Base-by-base conservation (phyloP, 2,113 vertebrate species). In the Sorex araneus region DNA sequence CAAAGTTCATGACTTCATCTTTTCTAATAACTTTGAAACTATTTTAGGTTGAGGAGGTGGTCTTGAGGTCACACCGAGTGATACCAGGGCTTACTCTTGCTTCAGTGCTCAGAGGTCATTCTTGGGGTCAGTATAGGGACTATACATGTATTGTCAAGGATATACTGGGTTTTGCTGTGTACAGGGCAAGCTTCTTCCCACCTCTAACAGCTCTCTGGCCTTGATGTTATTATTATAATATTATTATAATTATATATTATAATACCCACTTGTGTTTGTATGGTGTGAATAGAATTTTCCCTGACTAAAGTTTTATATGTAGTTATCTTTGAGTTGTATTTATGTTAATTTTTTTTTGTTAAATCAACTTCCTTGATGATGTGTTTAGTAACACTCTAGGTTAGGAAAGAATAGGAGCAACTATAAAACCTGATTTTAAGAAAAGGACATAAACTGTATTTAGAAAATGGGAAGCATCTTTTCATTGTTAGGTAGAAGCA, bases 381-480 rank as follows among this genome's bases (percentile, higher is more conserved):
- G 73, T 60, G 94, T 74, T 89, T 84, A 27, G 32, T 84, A 69
- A 69, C 25, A n/a, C 47, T 12, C 60, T 60, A 36, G 28, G 43
- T 66, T 34, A 77, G 83, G 16, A 36, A 89, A 50, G 3, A 71
- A 71, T 63, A 54, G 9, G 28, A 8, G 11, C 32, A 92, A 74
- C 36, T 75, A 13, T 25, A 90, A 71, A 87, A 90, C 74, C 16
- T 95, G 30, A 93, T 66, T 64, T 94, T 84, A 60, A 57, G 21
- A 15, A 89, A 92, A 87, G 30, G 78, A 19, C 63, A 75, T 73
- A 36, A 23, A 69, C 15, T 54, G 1, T 34, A 16, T 83, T 21
- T 47, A 45, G 57, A 60, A 60, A 60, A 60, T 60, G 5, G 19
- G 34, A 75, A 75, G 16, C 50, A 34, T 74, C 9, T 71, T 92